These are phyloP conservation scores for Imbricaverruca yamaguchii DNA, from an alignment of 2,888 invertebrate genomes.

Conservation along the genomic window DNA sequence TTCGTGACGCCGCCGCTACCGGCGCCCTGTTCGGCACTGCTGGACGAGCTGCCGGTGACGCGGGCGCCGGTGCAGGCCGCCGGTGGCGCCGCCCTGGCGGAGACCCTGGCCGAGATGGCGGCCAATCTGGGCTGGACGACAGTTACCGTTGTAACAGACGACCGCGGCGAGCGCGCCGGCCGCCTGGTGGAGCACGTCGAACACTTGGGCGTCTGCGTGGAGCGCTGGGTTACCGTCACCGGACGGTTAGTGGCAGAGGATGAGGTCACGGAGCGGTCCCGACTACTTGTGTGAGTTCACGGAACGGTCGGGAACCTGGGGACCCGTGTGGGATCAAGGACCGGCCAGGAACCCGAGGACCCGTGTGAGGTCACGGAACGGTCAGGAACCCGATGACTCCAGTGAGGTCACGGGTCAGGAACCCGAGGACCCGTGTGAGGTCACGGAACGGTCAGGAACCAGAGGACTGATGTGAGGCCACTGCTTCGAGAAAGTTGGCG, in stretches of 20 bases:
- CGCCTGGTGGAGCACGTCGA: background rate
- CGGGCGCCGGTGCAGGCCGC: background rate
- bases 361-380: too few relatives aligned
- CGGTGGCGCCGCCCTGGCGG: slow-evolving; percentile 3
- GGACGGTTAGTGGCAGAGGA: background rate
- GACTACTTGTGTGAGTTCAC: too few relatives aligned
- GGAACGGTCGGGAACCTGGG: too few relatives aligned
- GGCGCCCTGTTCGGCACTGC: background rate
- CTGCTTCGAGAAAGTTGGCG: too few relatives aligned
- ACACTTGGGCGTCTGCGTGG: background rate
- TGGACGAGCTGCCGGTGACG: background rate
- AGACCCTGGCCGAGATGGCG: slow-evolving; percentile 2
- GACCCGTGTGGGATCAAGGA: too few relatives aligned
- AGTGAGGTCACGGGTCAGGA: too few relatives aligned
- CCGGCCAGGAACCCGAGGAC: too few relatives aligned
- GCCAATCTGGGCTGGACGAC: background rate
- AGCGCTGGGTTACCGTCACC: background rate
- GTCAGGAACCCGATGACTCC: too few relatives aligned
- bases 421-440: too few relatives aligned
- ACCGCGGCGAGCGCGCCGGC: background rate
- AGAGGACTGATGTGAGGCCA: too few relatives aligned
- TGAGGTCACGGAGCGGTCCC: background rate
- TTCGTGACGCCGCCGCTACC: background rate
- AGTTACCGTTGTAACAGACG: background rate
- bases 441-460: too few relatives aligned